These are phyloP conservation scores for Heliconius aoede DNA, from an alignment of 2,888 invertebrate genomes.

Conservation along the genomic window DNA sequence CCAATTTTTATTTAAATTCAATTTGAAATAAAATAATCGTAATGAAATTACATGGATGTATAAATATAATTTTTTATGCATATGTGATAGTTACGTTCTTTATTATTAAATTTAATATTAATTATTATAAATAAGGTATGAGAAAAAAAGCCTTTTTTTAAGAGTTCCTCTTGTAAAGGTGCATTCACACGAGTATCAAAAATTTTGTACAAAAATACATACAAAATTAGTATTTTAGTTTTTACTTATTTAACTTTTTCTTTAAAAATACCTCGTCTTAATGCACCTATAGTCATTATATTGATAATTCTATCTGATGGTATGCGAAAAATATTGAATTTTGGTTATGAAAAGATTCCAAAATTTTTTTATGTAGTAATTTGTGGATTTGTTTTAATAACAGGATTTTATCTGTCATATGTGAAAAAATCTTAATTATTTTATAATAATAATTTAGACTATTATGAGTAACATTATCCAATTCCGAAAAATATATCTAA, in stretches of 20 bases:
- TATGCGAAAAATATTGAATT: no score
- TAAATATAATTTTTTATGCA: background rate
- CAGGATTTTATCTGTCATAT: no score
- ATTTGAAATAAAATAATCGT: background rate
- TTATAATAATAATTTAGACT: no score
- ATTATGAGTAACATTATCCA: no score
- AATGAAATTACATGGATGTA: background rate
- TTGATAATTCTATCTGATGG: background rate
- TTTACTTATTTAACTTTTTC: no score
- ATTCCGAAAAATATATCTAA: no score
- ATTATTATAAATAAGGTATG: no score
- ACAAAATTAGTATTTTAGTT: no score
- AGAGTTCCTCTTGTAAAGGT: conserved; percentile 18
- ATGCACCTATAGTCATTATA: conserved; percentile 11
- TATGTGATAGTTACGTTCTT: background rate
- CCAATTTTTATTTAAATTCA: background rate
- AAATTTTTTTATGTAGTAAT: no score
- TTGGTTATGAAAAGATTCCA: no score
- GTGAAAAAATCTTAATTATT: no score
- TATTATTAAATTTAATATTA: background rate
- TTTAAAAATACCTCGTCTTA: conserved; percentile 1
- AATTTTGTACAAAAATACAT: background rate
- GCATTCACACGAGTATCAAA: conserved; percentile 10
- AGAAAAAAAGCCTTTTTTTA: background rate
- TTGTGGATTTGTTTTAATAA: no score